Base-by-base conservation (phyloP, 1,140 invertebrate species). In the Bradysia coprophila region DNA sequence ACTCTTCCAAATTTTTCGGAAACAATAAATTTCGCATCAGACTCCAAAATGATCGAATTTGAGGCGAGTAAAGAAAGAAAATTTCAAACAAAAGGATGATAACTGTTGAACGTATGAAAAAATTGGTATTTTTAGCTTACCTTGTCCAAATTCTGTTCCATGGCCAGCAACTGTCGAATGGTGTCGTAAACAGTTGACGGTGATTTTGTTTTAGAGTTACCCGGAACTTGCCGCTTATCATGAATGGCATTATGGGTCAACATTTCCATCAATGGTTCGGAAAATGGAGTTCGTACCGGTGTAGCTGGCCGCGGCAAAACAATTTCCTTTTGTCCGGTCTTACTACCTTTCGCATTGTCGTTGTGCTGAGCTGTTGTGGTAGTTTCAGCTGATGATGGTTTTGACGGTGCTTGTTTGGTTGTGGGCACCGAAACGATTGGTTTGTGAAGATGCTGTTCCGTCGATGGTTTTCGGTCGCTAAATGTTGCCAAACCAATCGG, bases 131-230 rank as follows among this genome's bases (percentile, higher is more conserved):
- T n/a, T n/a, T n/a, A n/a, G n/a, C 57, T 60, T 52, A 66, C 64
- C 52, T 64, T 56, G 45, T 59, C 55, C 31, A 66, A 50, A 38
- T 55, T 61, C 48, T 68, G 60, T 46, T 67, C 62, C 59, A 68
- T 63, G 40, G 63, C 59, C 21, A 70, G 46, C 46, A 69, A 59
- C 49, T 66, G 59, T 43, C 65, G 63, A 48, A 70, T 66, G 15
- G 65, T 67, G 46, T 69, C 65, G 49, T 69, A 70, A 15, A 67
- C 64, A 1, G 65, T 66, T 4, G 64, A 60, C n/a, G n/a, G n/a
- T n/a, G n/a, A n/a, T n/a, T n/a, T n/a, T n/a, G n/a, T n/a, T 13
- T 28, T 28, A 28, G 6, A 13, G 6, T 28, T 6, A 28, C 13
- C 13, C 6, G 6, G 6, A 8, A 28, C 24, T 6, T 28, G 6